Conservation (phyloP, 2,888 invertebrate genomes). For the Galeruca laticollis region DNA sequence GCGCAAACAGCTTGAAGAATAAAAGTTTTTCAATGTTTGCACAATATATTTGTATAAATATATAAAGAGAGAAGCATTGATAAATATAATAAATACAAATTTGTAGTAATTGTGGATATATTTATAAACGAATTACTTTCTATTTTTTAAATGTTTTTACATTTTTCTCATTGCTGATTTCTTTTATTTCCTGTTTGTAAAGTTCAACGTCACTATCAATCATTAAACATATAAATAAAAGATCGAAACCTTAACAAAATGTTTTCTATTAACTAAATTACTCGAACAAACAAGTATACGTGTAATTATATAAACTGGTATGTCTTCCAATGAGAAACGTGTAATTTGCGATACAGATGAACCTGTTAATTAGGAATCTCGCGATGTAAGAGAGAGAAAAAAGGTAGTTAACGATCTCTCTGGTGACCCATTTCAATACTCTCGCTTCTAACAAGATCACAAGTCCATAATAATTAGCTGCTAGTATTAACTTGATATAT, state of each 20-base stretch:
- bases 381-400: conserved; percentile 6
- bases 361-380: background rate
- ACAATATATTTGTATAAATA: too few species aligned
- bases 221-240: background rate
- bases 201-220: too few species aligned
- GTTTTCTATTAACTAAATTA: too few species aligned
- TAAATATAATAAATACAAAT: too few species aligned
- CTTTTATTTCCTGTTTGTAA: too few species aligned
- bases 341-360: conserved; percentile 18
- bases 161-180: too few species aligned
- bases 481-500: conserved; percentile 11
- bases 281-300: background rate
- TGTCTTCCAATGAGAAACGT: conserved; percentile 12
- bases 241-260: too few species aligned
- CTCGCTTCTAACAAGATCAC: background rate
- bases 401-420: conserved; percentile 5
- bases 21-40: conserved; percentile 1
- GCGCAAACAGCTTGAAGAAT: conserved; percentile 1
- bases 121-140: too few species aligned
- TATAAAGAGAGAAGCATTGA: too few species aligned
- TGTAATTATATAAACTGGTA: conserved; percentile 1
- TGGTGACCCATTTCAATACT: conserved; percentile 10
- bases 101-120: too few species aligned
- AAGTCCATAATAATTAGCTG: conserved; percentile 16
- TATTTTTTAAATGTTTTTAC: too few species aligned